phyloP scores from a whole-genome alignment of 2,888 invertebrate species.

The Tetrapedia diversipes region DNA sequence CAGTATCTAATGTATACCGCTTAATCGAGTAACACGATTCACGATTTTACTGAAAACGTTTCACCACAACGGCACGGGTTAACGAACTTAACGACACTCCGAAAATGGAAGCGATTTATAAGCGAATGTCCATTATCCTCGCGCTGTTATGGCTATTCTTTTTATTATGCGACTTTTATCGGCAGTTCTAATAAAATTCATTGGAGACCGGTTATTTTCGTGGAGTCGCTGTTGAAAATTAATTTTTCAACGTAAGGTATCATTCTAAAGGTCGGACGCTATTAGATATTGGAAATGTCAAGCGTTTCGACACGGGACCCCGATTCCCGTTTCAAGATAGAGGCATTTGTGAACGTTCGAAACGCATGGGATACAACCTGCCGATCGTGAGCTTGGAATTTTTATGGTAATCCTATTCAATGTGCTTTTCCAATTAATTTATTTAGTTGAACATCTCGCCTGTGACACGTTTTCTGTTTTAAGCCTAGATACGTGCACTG shows the following conservation, averaged over 20 bases:
- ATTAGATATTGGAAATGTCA: neutral
- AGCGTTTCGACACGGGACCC: neutral
- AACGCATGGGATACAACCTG: neutral
- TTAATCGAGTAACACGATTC: neutral
- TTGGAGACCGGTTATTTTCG: neutral
- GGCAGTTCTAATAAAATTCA: neutral
- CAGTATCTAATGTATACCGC: neutral
- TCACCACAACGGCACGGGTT: neutral
- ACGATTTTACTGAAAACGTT: constrained; percentile 21
- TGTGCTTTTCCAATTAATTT: neutral
- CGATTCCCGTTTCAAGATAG: constrained; percentile 1
- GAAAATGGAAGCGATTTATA: constrained; percentile 13
- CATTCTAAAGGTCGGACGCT: neutral
- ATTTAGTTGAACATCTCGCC: neutral
- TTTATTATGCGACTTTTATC: neutral
- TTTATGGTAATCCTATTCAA: constrained; percentile 13
- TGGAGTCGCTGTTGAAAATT: neutral
- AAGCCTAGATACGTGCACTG: too few relatives aligned
- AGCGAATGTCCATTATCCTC: neutral
- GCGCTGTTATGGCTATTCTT: neutral
- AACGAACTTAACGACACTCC: constrained; percentile 1
- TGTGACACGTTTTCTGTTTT: neutral
- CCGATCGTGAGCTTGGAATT: neutral
- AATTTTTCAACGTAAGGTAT: neutral
- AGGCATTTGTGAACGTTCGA: neutral